Percentiles rank a stretch among this genome's conserved stretches.
These are phyloP conservation scores for Puma concolor DNA, from an alignment of 2,113 vertebrate genomes.

Conservation along the genomic window DNA sequence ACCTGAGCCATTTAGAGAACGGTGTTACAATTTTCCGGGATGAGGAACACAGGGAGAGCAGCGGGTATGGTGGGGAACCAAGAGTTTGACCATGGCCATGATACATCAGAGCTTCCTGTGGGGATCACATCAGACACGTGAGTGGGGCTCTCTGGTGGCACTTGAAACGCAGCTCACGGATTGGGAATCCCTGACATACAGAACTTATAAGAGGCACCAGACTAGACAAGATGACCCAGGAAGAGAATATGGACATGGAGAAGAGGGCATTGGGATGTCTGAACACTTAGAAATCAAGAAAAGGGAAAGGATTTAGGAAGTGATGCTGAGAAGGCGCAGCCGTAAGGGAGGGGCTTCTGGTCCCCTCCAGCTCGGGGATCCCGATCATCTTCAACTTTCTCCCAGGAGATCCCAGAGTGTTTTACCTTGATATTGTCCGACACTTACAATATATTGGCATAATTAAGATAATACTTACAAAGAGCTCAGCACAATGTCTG, in stretches of 20 bases:
- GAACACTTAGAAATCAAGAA: background rate
- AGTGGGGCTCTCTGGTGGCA: background rate
- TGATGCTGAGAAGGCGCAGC: background rate
- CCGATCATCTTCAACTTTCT: background rate
- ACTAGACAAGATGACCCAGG: background rate
- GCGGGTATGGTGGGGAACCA: background rate
- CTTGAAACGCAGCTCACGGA: background rate
- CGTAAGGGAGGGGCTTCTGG: background rate
- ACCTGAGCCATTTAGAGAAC: background rate
- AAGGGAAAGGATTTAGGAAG: background rate
- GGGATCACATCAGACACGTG: background rate
- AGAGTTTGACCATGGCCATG: background rate
- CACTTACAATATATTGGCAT: background rate
- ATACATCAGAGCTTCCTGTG: background rate
- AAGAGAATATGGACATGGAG: background rate
- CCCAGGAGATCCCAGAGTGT: background rate
- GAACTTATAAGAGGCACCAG: background rate
- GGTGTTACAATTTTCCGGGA: background rate
- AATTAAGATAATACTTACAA: background rate
- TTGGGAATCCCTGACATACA: background rate
- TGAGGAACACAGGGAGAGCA: background rate
- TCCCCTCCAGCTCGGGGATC: background rate
- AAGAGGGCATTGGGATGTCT: background rate
- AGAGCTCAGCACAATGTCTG: background rate
- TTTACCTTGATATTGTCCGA: background rate